Conservation (phyloP, 2,888 invertebrate genomes). For the Aleiodes alternator region DNA sequence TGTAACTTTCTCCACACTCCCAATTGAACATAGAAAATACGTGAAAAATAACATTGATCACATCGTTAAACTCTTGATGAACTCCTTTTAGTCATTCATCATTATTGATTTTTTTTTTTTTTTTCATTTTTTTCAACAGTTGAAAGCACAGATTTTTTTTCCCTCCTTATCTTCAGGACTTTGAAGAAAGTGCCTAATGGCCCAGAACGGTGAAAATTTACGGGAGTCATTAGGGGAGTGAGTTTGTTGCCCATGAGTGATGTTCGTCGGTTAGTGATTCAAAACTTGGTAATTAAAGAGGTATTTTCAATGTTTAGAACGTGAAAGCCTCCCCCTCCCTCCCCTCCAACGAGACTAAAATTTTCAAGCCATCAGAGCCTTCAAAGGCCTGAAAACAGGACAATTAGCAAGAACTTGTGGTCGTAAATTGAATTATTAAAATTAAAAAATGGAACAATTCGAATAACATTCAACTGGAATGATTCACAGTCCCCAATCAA, state of each 20-base stretch:
- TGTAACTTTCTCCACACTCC: too few relatives aligned
- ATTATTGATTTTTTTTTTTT: background rate
- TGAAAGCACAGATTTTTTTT: constrained; percentile 37
- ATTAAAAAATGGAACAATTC: too few relatives aligned
- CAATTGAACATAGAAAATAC: background rate
- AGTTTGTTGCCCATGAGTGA: constrained; percentile 21
- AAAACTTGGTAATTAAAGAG: constrained; percentile 30
- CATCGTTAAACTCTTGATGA: constrained; percentile 21
- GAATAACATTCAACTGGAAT: background rate
- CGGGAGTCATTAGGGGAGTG: constrained; percentile 32
- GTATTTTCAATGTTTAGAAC: constrained; percentile 20
- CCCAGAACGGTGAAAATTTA: constrained; percentile 20
- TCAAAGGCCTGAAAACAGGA: too few relatives aligned
- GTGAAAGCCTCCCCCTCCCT: background rate
- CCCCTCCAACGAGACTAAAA: background rate
- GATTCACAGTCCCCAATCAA: too few relatives aligned
- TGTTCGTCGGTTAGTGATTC: background rate
- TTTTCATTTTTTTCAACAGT: background rate
- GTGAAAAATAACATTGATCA: background rate
- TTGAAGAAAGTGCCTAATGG: constrained; percentile 40
- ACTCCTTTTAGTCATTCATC: constrained; percentile 27
- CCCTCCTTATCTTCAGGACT: too few relatives aligned
- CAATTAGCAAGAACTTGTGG: too few relatives aligned
- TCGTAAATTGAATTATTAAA: too few relatives aligned
- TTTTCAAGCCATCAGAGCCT: background rate